Conservation (phyloP, 2,113 vertebrate species). For the Mustelus asterias region DNA sequence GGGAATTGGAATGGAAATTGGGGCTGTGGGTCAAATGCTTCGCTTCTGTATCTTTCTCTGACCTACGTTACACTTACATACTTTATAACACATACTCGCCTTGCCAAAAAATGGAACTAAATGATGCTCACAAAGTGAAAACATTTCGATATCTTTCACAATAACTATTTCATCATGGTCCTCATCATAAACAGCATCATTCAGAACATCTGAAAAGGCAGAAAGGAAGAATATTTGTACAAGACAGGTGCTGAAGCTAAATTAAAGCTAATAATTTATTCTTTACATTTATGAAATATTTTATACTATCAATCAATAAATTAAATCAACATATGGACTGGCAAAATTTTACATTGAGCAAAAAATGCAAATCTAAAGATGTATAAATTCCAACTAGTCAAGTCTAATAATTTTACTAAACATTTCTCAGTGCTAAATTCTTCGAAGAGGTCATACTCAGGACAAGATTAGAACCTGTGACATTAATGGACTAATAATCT, state of each 20-base stretch:
- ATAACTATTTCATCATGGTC: constrained; percentile 67
- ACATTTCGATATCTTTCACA: constrained; percentile 65
- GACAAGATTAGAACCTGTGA: neutral
- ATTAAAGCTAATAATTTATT: neutral
- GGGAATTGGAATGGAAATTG: neutral
- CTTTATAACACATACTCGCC: constrained; percentile 44
- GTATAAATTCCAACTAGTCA: neutral
- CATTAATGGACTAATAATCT: neutral
- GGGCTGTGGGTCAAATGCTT: neutral
- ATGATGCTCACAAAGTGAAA: constrained; percentile 67
- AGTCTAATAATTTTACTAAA: neutral
- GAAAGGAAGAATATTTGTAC: neutral
- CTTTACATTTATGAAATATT: neutral
- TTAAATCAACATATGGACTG: neutral
- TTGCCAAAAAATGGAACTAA: constrained; percentile 67
- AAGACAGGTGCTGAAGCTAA: neutral
- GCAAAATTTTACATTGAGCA: neutral
- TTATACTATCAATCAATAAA: neutral
- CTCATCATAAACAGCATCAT: constrained; percentile 67
- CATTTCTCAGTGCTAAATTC: neutral
- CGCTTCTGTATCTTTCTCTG: neutral
- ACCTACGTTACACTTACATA: neutral
- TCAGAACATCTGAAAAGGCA: constrained; percentile 54
- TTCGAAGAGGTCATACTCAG: neutral
- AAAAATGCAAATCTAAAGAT: neutral